phyloP scores from a whole-genome alignment of 2,888 invertebrate genomes.

The Melipona beecheii region DNA sequence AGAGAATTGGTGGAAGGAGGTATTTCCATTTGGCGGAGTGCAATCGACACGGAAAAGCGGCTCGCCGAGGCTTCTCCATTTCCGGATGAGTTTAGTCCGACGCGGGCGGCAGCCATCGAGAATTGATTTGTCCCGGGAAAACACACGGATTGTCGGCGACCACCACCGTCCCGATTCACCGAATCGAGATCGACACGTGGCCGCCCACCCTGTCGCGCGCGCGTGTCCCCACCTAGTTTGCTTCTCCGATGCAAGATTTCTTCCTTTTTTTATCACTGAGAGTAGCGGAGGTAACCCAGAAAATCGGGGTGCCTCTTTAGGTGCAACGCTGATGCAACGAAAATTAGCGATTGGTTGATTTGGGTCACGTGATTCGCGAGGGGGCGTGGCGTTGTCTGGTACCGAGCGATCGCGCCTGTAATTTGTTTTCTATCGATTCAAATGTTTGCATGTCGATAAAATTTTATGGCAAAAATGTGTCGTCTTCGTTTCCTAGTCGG shows the following conservation, averaged over 20 bases:
- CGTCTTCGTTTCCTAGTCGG: too few species aligned
- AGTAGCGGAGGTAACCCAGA: too few species aligned
- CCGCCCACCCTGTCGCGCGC: slow-evolving; percentile 8
- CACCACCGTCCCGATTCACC: slow-evolving; percentile 17
- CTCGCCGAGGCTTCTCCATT: slow-evolving; percentile 59
- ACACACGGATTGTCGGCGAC: slow-evolving; percentile 49
- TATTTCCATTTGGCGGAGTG: slow-evolving; percentile 64
- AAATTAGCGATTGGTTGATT: too few species aligned
- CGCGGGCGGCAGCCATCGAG: slow-evolving; percentile 40
- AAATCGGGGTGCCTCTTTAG: too few species aligned
- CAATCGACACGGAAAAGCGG: slow-evolving; percentile 62
- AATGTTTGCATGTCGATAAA: too few species aligned
- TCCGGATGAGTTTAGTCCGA: slow-evolving; percentile 59
- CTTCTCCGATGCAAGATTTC: background rate
- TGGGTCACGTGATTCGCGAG: too few species aligned
- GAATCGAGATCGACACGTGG: slow-evolving; percentile 28
- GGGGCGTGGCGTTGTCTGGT: too few species aligned
- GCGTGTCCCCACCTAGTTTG: background rate
- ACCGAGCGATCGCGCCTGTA: too few species aligned
- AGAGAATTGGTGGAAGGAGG: slow-evolving; percentile 34
- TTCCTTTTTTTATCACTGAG: background rate
- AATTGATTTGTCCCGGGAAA: slow-evolving; percentile 66
- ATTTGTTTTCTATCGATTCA: too few species aligned
- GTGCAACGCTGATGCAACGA: too few species aligned
- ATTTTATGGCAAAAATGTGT: too few species aligned